Percentiles rank a stretch among this genome's conserved stretches.
Conservation (phyloP, 2,888 invertebrate species). For the Axea sp. region DNA sequence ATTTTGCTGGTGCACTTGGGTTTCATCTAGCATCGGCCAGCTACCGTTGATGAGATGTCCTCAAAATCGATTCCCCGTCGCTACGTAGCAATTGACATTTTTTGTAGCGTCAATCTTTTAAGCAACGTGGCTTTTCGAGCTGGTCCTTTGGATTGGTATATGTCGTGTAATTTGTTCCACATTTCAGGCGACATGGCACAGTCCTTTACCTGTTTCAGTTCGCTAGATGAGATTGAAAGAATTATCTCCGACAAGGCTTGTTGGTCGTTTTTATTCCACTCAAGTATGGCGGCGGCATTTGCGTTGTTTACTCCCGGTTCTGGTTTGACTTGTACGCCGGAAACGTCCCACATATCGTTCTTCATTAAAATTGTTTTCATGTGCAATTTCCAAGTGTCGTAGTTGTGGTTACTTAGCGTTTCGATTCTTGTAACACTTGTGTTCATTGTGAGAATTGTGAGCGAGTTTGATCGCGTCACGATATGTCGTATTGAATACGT, state of each 20-base stretch:
- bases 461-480: too few relatives aligned
- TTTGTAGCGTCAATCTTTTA: conserved; percentile 3
- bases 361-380: neutral
- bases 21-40: too few relatives aligned
- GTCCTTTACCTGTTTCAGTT: neutral
- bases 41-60: too few relatives aligned
- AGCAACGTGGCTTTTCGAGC: conserved; percentile 12
- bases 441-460: too few relatives aligned
- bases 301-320: neutral
- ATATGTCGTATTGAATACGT: too few relatives aligned
- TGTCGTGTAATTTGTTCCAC: conserved; percentile 5
- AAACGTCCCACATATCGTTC: neutral
- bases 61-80: too few relatives aligned
- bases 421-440: neutral
- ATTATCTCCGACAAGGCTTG: conserved; percentile 14
- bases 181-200: conserved; percentile 1
- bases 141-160: conserved; percentile 6
- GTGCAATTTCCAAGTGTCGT: neutral
- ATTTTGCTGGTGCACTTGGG: too few relatives aligned
- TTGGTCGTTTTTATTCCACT: conserved; percentile 3
- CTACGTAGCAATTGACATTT: too few relatives aligned
- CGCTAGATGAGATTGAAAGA: neutral
- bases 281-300: neutral
- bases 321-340: neutral
- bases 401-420: neutral